Evolutionary conservation across 2,797 vertebrate species (phyloP).

Genomic region (Linurgus olivaceus): DNA sequence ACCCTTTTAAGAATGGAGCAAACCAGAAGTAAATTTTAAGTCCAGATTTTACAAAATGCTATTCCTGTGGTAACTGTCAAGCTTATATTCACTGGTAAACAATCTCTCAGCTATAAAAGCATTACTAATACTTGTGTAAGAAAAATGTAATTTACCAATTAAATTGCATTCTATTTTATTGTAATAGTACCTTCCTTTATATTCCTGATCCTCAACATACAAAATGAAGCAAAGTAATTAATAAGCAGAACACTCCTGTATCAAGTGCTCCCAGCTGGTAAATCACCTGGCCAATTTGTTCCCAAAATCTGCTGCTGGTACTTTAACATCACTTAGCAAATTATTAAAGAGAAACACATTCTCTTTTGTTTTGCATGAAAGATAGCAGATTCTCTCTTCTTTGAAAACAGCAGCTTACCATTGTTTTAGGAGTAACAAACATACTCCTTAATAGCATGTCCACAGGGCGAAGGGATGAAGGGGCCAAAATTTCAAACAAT

Average conservation of each 20-base stretch:
- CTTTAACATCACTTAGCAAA: background rate
- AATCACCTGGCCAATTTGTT: background rate
- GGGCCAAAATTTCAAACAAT: constrained; percentile 94
- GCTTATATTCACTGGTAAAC: background rate
- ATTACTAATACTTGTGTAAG: background rate
- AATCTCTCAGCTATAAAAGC: background rate
- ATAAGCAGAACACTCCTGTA: background rate
- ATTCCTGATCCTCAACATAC: background rate
- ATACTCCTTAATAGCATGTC: constrained; percentile 98
- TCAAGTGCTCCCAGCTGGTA: background rate
- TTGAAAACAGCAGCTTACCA: constrained; percentile 80
- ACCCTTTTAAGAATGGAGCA: background rate
- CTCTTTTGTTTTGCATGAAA: background rate
- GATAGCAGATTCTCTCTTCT: background rate
- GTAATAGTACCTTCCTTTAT: background rate
- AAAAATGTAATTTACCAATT: background rate
- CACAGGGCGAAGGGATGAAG: constrained; percentile 94
- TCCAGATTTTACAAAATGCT: background rate
- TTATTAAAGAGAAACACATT: background rate
- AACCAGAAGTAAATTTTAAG: background rate
- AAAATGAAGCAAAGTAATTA: background rate
- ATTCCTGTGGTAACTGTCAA: background rate
- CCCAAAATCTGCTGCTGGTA: background rate
- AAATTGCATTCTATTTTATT: background rate
- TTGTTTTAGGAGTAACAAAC: constrained; percentile 90